These are phyloP conservation scores for Pteromalus puparum DNA, from an alignment of 1,140 invertebrate genomes.

Conservation along the genomic window DNA sequence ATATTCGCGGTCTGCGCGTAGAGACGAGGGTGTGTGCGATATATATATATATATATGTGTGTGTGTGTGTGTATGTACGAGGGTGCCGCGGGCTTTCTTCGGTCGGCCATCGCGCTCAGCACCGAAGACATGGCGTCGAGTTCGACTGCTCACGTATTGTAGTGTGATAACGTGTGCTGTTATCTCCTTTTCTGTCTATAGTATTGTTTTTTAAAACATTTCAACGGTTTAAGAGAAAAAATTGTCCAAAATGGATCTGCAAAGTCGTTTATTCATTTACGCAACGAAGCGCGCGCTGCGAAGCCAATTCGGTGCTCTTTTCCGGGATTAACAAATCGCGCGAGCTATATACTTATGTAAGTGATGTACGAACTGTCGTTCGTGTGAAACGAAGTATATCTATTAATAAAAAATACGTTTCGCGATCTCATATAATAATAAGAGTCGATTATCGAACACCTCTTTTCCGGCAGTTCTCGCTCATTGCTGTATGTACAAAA, in stretches of 20 bases:
- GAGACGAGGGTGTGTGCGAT: not conserved
- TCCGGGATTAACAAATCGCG: not conserved
- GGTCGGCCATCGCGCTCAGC: conserved; percentile 69
- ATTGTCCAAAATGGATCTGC: not conserved
- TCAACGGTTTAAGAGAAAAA: not conserved
- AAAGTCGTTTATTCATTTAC: not conserved
- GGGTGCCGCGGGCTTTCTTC: conserved; percentile 62
- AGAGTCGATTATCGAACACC: not conserved
- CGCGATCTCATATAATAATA: not conserved
- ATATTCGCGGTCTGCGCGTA: not conserved
- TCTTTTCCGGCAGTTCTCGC: not conserved
- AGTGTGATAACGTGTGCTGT: not conserved
- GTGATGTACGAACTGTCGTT: not conserved
- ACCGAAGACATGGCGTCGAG: conserved; percentile 71
- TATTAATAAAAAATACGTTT: not conserved
- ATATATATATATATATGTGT: not conserved
- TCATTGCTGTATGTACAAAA: conserved; percentile 60
- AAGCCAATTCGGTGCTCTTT: not conserved
- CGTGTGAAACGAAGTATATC: not conserved
- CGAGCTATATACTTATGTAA: not conserved
- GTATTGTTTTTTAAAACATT: too few relatives aligned
- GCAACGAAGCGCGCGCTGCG: conserved; percentile 8
- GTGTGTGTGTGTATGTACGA: not conserved
- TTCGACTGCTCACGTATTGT: conserved; percentile 14
- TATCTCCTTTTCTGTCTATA: not conserved